Base-by-base conservation (phyloP, 2,113 vertebrate species). In the Scolopax mira region DNA sequence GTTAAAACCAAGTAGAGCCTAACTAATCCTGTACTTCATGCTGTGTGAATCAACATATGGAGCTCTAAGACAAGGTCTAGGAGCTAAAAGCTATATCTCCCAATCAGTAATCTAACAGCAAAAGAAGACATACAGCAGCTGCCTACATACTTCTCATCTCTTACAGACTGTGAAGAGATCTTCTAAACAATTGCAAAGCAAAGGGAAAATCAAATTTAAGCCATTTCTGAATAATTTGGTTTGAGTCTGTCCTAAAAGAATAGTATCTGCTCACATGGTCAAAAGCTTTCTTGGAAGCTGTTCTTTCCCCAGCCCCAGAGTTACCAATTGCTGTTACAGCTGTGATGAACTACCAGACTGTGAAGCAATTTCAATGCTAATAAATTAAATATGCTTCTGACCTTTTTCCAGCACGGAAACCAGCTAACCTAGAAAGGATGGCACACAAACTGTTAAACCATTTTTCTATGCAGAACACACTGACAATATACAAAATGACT, bases 331-430 rank as follows among this genome's bases (percentile, higher is more conserved):
- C 35, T 69, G n/a, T 74, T 94, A 77, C 51, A 73, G 28, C 39
- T 80, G 23, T 84, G 60, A 92, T 80, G 19, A 84, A 71, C 41
- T 83, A 55, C 55, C 33, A 67, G 25, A 27, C 67, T 54, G 37
- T 73, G 64, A 90, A 88, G 41, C 28, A 88, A 80, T 88, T 83
- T 78, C 72, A 80, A 3, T 24, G 15, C 5, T 86, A 92, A 92
- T 60, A 92, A 90, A 80, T 95, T 86, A 88, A 93, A 86, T 46
- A 78, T 60, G 19, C 12, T 79, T 83, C 82, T 92, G 41, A 77
- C 64, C 51, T 77, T 95, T 73, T 42, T 85, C 58, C 54, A 71
- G n/a, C 16, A 51, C 19, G 73, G 54, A 74, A 85, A 64, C 46
- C 64, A 73, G 25, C 58, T 58, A 88, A 70, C 37, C n/a, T 58